A percentile compares a stretch with the other conserved stretches of the same genome.
phyloP scores from a whole-genome alignment of 2,888 invertebrate species.

The Sarcophaga rosellei region DNA sequence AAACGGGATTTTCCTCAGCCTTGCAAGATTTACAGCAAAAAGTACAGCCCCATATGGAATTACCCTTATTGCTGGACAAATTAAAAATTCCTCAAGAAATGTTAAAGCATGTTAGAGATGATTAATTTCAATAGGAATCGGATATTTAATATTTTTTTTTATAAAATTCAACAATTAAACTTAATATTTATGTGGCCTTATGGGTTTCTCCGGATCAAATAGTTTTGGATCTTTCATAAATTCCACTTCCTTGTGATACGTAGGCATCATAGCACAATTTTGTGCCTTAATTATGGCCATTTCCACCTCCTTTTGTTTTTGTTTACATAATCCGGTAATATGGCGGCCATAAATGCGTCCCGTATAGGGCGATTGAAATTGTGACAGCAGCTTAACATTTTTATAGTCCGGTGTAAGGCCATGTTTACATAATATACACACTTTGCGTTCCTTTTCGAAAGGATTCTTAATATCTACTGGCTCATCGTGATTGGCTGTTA shows the following conservation, averaged over 20 bases:
- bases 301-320: conserved; percentile 89
- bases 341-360: conserved; percentile 95
- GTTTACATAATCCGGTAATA: conserved; percentile 95
- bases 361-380: conserved; percentile 97
- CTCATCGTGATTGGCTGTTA: conserved; percentile 73
- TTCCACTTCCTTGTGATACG: conserved; percentile 89
- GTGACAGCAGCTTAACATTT: conserved; percentile 94
- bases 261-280: conserved; percentile 91
- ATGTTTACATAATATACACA: conserved; percentile 92
- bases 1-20: conserved; percentile 72
- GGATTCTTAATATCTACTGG: conserved; percentile 88
- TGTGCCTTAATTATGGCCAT: conserved; percentile 89
- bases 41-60: conserved; percentile 67
- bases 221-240: conserved; percentile 94
- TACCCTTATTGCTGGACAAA: conserved; percentile 69
- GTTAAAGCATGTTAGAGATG: conserved; percentile 72
- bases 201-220: conserved; percentile 93
- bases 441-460: conserved; percentile 86
- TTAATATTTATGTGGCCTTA: conserved; percentile 90
- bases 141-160: conserved; percentile 2
- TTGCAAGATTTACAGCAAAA: conserved; percentile 73
- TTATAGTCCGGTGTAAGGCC: conserved; percentile 94
- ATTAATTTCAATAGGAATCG: conserved; percentile 52
- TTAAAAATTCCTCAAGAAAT: conserved; percentile 75
- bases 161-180: conserved; percentile 1